phyloP scores from a whole-genome alignment of 2,888 invertebrate species.

The Notodonta dromedarius region DNA sequence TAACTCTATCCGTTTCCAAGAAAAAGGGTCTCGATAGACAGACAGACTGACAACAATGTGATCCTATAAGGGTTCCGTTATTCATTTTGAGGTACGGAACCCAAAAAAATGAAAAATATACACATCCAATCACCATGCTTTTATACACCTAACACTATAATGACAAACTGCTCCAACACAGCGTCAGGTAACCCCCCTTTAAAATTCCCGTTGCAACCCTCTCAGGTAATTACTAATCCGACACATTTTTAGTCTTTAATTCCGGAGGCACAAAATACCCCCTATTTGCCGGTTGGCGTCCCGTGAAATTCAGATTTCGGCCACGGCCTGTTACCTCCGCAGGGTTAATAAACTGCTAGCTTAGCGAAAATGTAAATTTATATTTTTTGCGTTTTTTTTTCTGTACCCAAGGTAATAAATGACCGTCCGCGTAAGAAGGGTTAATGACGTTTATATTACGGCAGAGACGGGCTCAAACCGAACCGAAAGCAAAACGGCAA shows the following conservation, averaged over 20 bases:
- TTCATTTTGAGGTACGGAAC: too few relatives aligned
- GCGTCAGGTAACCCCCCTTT: slow-evolving; percentile 14
- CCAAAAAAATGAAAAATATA: too few relatives aligned
- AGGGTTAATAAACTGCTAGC: slow-evolving; percentile 45
- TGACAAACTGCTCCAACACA: slow-evolving; percentile 5
- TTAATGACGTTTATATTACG: slow-evolving; percentile 27
- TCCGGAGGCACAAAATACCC: slow-evolving; percentile 36
- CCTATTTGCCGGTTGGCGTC: slow-evolving; percentile 46
- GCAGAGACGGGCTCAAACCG: too few relatives aligned
- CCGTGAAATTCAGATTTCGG: slow-evolving; percentile 54
- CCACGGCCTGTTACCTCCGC: slow-evolving; percentile 49
- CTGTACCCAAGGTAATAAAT: slow-evolving; percentile 19
- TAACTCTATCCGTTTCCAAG: too few relatives aligned
- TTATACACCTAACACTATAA: not conserved
- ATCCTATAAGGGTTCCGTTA: too few relatives aligned
- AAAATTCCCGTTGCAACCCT: slow-evolving; percentile 16
- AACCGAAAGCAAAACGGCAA: too few relatives aligned
- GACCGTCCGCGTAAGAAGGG: slow-evolving; percentile 9
- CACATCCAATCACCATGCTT: not conserved
- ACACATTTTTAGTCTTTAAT: slow-evolving; percentile 46
- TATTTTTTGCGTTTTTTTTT: slow-evolving; percentile 26
- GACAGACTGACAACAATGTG: too few relatives aligned
- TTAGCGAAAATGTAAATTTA: slow-evolving; percentile 41
- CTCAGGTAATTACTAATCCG: slow-evolving; percentile 38
- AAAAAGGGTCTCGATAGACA: too few relatives aligned